phyloP scores from a whole-genome alignment of 2,113 vertebrate genomes.

The Kryptolebias marmoratus region DNA sequence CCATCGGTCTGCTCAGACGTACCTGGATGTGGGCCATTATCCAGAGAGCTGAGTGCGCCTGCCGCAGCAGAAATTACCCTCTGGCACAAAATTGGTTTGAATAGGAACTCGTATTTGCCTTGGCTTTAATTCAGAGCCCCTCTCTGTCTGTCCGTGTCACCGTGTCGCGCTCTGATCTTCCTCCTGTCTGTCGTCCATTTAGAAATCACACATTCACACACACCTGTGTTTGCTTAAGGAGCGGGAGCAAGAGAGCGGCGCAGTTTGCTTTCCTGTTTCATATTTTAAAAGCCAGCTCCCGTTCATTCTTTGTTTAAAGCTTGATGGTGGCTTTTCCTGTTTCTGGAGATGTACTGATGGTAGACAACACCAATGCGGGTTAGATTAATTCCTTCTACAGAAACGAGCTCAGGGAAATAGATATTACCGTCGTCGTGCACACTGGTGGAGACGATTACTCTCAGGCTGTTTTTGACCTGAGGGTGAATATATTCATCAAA shows the following conservation, averaged over 20 bases:
- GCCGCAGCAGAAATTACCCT: constrained; percentile 53
- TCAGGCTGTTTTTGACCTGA: background rate
- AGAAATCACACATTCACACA: constrained; percentile 31
- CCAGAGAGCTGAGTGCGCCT: constrained; percentile 43
- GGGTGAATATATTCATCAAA: background rate
- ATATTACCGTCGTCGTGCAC: constrained; percentile 14
- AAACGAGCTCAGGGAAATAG: constrained; percentile 8
- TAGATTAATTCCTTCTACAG: background rate
- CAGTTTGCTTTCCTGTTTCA: constrained; percentile 50
- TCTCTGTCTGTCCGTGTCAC: constrained; percentile 17
- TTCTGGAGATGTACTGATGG: background rate
- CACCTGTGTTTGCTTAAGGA: constrained; percentile 75
- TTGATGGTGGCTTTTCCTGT: constrained; percentile 3
- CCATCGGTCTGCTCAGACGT: constrained; percentile 54
- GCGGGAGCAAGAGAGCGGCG: constrained; percentile 23
- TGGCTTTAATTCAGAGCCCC: constrained; percentile 40
- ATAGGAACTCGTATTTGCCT: constrained; percentile 49
- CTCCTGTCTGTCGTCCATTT: constrained; percentile 32
- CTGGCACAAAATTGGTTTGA: constrained; percentile 55
- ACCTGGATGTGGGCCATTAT: constrained; percentile 67
- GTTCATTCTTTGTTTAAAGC: constrained; percentile 10
- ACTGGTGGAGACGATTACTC: constrained; percentile 7
- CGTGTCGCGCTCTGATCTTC: constrained; percentile 12
- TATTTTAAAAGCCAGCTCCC: constrained; percentile 12
- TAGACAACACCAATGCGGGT: background rate